phyloP scores from a whole-genome alignment of 2,888 invertebrate genomes.

The Epinotia ramella region DNA sequence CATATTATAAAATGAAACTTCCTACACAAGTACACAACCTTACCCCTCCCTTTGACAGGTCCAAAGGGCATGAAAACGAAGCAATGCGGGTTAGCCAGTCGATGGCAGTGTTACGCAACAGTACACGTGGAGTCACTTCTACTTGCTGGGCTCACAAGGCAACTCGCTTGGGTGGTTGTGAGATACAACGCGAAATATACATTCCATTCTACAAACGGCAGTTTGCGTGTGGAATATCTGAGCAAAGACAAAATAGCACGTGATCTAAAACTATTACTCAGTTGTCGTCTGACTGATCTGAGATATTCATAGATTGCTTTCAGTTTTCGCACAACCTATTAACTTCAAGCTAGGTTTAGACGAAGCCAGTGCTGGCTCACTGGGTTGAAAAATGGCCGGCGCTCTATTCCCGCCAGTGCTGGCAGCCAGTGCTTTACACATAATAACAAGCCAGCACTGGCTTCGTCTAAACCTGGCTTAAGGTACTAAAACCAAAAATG shows the following conservation, averaged over 20 bases:
- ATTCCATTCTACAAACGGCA: background rate
- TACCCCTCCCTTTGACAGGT: background rate
- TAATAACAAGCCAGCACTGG: too few species aligned
- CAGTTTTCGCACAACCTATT: background rate
- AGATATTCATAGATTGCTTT: background rate
- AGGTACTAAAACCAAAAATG: too few species aligned
- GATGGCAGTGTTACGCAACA: slow-evolving; percentile 47
- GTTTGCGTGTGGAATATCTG: slow-evolving; percentile 7
- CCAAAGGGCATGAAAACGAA: slow-evolving; percentile 35
- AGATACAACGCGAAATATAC: slow-evolving; percentile 18
- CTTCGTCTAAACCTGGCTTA: too few species aligned
- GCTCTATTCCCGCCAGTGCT: too few species aligned
- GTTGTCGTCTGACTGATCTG: background rate
- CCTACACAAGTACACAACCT: background rate
- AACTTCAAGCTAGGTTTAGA: too few species aligned
- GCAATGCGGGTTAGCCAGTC: slow-evolving; percentile 46
- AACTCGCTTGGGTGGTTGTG: slow-evolving; percentile 26
- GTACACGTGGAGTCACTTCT: slow-evolving; percentile 42
- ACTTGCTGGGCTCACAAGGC: slow-evolving; percentile 21
- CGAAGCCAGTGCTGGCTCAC: too few species aligned
- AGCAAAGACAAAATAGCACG: background rate
- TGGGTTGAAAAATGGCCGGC: too few species aligned
- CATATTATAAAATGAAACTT: background rate
- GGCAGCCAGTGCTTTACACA: too few species aligned
- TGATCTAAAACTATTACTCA: background rate